Percentiles rank a stretch among this genome's conserved stretches.
These are phyloP conservation scores for Artemia sinica DNA, from an alignment of 2,888 invertebrate species.

Conservation along the genomic window DNA sequence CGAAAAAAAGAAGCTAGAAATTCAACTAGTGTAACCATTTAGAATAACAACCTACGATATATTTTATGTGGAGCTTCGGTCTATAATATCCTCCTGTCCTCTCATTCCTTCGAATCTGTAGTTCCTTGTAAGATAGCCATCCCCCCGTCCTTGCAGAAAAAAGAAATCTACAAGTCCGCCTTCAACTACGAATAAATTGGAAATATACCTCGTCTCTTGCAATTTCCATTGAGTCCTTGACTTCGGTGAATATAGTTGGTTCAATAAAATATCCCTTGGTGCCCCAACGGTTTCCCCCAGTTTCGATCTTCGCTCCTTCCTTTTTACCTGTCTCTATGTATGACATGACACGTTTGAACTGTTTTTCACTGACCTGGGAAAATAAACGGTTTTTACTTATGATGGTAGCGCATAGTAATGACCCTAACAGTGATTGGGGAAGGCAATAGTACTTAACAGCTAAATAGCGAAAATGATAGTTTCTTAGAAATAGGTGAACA, in stretches of 20 bases:
- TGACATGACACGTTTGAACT: slow-evolving; percentile 53
- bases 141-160: no score
- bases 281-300: slow-evolving; percentile 53
- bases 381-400: not conserved
- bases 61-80: no score
- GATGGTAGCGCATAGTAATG: no score
- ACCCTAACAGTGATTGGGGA: no score
- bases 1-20: no score
- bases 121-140: no score
- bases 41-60: no score
- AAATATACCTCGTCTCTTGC: slow-evolving; percentile 33
- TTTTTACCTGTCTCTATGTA: slow-evolving; percentile 57
- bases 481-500: not conserved
- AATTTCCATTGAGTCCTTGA: slow-evolving; percentile 35
- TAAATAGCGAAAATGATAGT: not conserved
- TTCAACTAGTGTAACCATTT: no score
- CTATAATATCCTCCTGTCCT: no score
- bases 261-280: slow-evolving; percentile 50
- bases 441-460: not conserved
- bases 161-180: no score
- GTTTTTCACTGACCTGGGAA: slow-evolving; percentile 35
- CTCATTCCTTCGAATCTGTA: no score
- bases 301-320: slow-evolving; percentile 56
- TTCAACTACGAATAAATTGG: no score
- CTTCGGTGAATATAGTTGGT: slow-evolving; percentile 34